phyloP scores from a whole-genome alignment of 2,888 invertebrate genomes.

The Hyposoter dolosus region DNA sequence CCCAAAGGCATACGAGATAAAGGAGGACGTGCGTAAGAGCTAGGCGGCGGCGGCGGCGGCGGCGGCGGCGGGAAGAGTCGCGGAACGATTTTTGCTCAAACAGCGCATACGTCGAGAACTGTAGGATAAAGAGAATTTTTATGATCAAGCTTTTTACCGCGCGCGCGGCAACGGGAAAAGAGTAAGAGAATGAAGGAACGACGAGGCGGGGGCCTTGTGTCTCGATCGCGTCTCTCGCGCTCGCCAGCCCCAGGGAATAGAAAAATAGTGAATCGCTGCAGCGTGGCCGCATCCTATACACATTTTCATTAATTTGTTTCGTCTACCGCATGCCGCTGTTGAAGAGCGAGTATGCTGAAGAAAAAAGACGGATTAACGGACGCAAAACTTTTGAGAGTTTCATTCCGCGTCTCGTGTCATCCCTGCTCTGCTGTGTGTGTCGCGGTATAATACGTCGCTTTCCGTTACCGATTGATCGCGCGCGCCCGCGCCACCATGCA shows the following conservation, averaged over 20 bases:
- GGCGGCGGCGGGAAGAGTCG: background rate
- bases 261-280: conserved; percentile 57
- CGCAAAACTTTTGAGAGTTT: no score
- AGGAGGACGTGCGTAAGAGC: conserved; percentile 61
- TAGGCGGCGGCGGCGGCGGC: background rate
- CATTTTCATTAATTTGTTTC: no score
- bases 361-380: no score
- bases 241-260: conserved; percentile 33
- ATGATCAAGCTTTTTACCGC: conserved; percentile 48
- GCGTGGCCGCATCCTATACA: conserved; percentile 38
- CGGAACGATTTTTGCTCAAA: conserved; percentile 33
- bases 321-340: no score
- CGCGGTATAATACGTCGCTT: background rate
- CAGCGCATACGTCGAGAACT: conserved; percentile 31
- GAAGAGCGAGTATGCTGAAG: no score
- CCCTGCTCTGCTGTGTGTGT: background rate
- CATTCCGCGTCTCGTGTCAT: conserved; percentile 1
- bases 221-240: conserved; percentile 17
- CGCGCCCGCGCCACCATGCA: background rate
- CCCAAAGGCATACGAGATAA: conserved; percentile 50
- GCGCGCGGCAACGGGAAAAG: background rate
- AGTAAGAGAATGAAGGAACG: background rate
- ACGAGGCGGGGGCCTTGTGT: no score
- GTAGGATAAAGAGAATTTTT: conserved; percentile 67
- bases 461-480: conserved; percentile 60